phyloP scores from a whole-genome alignment of 2,888 invertebrate genomes.

The Diachrysia chrysitis region DNA sequence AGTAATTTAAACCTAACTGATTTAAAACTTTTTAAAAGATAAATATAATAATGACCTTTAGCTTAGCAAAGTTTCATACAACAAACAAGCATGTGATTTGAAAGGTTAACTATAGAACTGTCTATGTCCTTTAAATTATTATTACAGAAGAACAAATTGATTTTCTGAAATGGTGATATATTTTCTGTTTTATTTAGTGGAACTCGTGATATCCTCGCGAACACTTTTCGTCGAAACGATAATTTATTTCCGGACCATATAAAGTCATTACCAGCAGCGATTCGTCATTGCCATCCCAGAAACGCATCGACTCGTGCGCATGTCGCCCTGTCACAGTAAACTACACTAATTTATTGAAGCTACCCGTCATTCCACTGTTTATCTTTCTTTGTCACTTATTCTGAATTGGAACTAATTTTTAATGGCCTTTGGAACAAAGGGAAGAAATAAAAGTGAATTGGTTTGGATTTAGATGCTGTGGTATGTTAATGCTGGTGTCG shows the following conservation, averaged over 20 bases:
- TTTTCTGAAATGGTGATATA: neutral
- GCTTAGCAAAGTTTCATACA: too few species aligned
- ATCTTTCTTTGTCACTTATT: constrained; percentile 65
- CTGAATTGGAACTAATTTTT: constrained; percentile 61
- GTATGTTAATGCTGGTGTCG: constrained; percentile 37
- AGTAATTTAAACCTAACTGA: too few species aligned
- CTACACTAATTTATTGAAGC: constrained; percentile 67
- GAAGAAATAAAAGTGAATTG: neutral
- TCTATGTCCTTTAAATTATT: neutral
- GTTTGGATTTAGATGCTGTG: constrained; percentile 30
- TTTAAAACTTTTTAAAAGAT: too few species aligned
- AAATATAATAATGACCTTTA: too few species aligned
- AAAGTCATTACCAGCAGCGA: constrained; percentile 51
- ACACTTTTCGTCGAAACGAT: constrained; percentile 30
- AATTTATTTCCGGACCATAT: constrained; percentile 48
- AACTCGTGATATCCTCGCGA: neutral
- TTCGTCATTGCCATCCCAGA: constrained; percentile 53
- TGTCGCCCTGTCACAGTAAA: constrained; percentile 56
- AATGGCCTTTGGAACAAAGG: constrained; percentile 35
- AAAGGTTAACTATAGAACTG: too few species aligned
- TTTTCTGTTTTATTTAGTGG: neutral
- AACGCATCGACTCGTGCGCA: constrained; percentile 56
- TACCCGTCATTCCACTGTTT: constrained; percentile 65
- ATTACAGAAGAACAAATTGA: neutral
- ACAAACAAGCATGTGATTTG: too few species aligned